Conservation (phyloP, 2,797 vertebrate genomes). For the Coendou prehensilis region DNA sequence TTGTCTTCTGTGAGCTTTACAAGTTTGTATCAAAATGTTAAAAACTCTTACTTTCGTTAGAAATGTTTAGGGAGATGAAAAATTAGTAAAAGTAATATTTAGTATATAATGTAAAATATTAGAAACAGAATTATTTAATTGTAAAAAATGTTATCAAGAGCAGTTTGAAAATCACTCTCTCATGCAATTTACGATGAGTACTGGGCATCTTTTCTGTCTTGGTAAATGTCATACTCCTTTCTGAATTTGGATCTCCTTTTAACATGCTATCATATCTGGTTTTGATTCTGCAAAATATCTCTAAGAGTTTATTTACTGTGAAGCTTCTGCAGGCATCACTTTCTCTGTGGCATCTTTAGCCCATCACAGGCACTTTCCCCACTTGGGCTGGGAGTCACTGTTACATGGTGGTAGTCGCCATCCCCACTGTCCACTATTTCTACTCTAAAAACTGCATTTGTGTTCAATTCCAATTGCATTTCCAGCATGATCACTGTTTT, state of each 20-base stretch:
- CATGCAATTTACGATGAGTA: background rate
- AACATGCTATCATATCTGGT: background rate
- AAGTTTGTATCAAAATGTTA: background rate
- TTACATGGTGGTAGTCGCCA: background rate
- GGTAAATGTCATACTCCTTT: background rate
- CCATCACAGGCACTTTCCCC: background rate
- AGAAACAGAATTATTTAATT: constrained; percentile 29
- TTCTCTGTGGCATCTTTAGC: background rate
- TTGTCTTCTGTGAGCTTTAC: background rate
- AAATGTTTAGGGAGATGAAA: constrained; percentile 2
- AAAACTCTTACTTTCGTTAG: background rate
- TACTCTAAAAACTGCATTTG: background rate
- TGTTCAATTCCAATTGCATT: background rate
- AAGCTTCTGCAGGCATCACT: background rate
- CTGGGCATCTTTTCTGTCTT: background rate
- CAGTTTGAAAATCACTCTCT: background rate
- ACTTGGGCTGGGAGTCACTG: background rate
- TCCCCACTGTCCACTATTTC: background rate
- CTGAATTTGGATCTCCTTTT: background rate
- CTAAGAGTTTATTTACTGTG: background rate
- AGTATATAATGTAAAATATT: background rate
- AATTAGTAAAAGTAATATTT: background rate
- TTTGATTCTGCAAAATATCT: background rate
- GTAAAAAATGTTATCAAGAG: background rate
- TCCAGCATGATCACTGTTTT: background rate